These are phyloP conservation scores for Diorhabda sublineata DNA, from an alignment of 1,140 invertebrate species.

Conservation along the genomic window DNA sequence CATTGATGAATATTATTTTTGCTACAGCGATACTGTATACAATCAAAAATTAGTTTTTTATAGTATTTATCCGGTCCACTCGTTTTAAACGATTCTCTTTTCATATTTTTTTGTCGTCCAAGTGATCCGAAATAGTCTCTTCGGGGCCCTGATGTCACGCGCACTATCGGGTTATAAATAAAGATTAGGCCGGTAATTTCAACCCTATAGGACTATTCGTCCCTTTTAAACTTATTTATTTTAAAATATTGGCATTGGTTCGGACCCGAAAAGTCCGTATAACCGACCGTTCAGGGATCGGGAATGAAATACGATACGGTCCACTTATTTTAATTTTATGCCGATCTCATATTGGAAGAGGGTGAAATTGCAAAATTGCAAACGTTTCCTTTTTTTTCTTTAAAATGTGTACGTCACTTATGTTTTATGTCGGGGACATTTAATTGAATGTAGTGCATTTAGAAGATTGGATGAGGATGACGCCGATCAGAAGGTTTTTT, in stretches of 20 bases:
- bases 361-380: conserved; percentile 14
- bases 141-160: conserved; percentile 7
- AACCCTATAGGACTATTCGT: conserved; percentile 39
- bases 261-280: conserved; percentile 16
- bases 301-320: conserved; percentile 39
- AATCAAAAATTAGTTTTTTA: too few species aligned
- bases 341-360: conserved; percentile 17
- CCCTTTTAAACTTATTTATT: conserved; percentile 47
- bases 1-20: too few species aligned
- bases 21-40: too few species aligned
- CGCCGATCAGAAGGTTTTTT: too few species aligned
- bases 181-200: conserved; percentile 45
- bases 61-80: background rate
- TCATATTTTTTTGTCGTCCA: background rate
- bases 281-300: conserved; percentile 22
- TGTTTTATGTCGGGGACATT: background rate
- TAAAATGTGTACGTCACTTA: background rate
- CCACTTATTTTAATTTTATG: conserved; percentile 47
- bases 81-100: background rate
- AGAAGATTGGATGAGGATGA: background rate
- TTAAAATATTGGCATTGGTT: conserved; percentile 45
- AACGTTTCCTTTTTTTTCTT: conserved; percentile 7
- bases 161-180: conserved; percentile 42
- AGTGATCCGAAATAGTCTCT: background rate
- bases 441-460: background rate